Base-by-base conservation (phyloP, 2,888 invertebrate species). In the Eupithecia inturbata region DNA sequence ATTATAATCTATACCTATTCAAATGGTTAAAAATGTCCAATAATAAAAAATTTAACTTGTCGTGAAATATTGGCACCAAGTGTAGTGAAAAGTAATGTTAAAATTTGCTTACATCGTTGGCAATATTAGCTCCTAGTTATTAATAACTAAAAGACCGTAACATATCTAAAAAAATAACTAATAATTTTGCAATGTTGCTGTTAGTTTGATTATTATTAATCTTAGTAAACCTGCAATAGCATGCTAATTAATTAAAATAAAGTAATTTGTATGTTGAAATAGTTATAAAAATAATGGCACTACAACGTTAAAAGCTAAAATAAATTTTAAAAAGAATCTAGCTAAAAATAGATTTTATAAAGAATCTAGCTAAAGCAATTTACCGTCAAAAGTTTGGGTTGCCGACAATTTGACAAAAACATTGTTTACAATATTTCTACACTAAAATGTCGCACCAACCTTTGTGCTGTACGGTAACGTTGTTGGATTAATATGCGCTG, bases 171-270 rank as follows among this genome's bases (percentile, higher is more conserved):
- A 45, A 0, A 49, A 33, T 9, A 64, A n/a, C n/a, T n/a, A n/a
- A n/a, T n/a, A 39, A 64, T 64, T 36, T 66, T 66, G 64, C 16
- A 39, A 3, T 66, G 64, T 31, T 62, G 28, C n/a, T 36, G 45
- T 57, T 66, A 39, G 39, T 66, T 66, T 39, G 64, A 39, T 66
- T n/a, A n/a, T n/a, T n/a, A 66, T 39, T 66, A 36, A 66, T 33
- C 22, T n/a, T 12, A 33, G 31, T 16, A 41, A 67, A 41, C 67
- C 39, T 66, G 64, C 64, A 22, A 66, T 39, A 3, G 64, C 63
- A 39, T 16, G 64, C 36, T 62, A 62, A 60, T 62, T 31, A 31
- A 53, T 22, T 53, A 53, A 7, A 22, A 22, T 1, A 12, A 12
- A 22, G 12, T 22, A 22, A 53, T 22, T 53, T 53, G 22, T 9